Percentiles rank a stretch among this genome's conserved stretches.
phyloP scores from a whole-genome alignment of 1,140 invertebrate genomes.

The Lucilia sericata region DNA sequence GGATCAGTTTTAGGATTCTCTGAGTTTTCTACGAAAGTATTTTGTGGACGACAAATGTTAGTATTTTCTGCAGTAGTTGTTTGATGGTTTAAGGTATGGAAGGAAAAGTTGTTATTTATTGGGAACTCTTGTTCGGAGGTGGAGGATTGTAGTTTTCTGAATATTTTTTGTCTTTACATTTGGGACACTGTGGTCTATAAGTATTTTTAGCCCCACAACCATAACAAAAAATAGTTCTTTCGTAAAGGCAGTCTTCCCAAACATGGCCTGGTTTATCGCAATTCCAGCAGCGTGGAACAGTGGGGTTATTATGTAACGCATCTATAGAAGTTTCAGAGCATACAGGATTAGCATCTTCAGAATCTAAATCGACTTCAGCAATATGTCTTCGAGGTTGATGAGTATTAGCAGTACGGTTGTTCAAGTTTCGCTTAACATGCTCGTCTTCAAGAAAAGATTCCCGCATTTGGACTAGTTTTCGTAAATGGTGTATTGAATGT shows the following conservation, averaged over 20 bases:
- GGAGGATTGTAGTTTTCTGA: conserved; percentile 1
- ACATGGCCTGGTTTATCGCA: background rate
- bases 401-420: background rate
- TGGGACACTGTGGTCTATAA: background rate
- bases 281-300: background rate
- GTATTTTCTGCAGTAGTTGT: background rate
- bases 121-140: background rate
- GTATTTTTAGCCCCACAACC: conserved; percentile 32
- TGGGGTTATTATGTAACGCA: background rate
- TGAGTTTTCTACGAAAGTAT: background rate
- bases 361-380: background rate
- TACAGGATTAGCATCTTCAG: background rate
- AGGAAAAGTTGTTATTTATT: background rate
- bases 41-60: too few species aligned
- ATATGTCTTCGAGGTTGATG: background rate
- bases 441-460: background rate
- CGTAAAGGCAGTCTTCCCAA: conserved; percentile 12
- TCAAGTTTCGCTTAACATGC: background rate
- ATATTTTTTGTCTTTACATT: background rate
- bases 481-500: background rate
- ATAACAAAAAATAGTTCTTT: conserved; percentile 23
- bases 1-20: background rate
- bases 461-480: background rate
- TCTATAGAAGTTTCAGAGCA: background rate
- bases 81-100: background rate